These are phyloP conservation scores for Trachemys scripta DNA, from an alignment of 2,113 vertebrate genomes.

Conservation along the genomic window DNA sequence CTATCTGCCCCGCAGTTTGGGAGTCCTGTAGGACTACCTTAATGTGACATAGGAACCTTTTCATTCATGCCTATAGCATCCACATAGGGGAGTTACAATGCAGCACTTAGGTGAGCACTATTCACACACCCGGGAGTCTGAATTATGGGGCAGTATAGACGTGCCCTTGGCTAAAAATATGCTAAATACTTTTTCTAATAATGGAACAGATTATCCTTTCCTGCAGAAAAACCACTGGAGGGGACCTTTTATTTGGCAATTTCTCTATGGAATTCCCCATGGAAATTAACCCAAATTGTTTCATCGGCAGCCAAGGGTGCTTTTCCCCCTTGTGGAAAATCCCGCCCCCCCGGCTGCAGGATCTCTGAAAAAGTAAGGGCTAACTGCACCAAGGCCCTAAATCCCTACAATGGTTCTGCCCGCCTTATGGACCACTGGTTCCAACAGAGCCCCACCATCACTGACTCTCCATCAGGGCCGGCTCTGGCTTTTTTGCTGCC, in stretches of 20 bases:
- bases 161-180: background rate
- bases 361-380: background rate
- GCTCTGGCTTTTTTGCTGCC: too few relatives aligned
- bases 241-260: background rate
- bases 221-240: background rate
- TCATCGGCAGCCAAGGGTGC: fast-evolving
- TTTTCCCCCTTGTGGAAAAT: background rate
- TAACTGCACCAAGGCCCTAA: background rate
- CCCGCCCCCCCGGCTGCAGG: too few relatives aligned
- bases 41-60: background rate
- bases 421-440: background rate
- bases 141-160: background rate
- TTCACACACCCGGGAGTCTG: background rate
- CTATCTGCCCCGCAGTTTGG: background rate
- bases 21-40: background rate
- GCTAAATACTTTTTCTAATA: background rate
- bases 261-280: background rate
- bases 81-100: background rate
- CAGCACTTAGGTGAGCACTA: background rate
- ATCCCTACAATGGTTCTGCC: background rate
- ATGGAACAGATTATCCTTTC: background rate
- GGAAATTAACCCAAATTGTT: background rate
- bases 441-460: background rate
- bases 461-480: background rate
- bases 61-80: background rate